Evolutionary conservation across 1,140 invertebrate genomes (phyloP), one percentile per base, ranked within the genome.

Genomic region (Sitophilus oryzae): DNA sequence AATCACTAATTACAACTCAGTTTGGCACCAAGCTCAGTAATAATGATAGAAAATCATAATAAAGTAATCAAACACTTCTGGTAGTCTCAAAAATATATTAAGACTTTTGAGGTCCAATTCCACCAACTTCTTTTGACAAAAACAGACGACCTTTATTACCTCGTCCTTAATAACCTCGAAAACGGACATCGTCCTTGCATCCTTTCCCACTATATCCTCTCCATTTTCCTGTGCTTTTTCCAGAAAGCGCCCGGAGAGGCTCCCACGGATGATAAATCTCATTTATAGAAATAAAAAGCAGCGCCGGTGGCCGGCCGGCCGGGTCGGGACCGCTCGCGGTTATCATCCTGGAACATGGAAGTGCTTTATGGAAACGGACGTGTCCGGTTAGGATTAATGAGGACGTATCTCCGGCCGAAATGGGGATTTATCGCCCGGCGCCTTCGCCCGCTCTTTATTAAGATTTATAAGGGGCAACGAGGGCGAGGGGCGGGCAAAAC

Each of bases 351-450:
- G 63, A 69, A 70, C 68, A 70, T 66, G 68, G 63, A 70, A 70
- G 63, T 68, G 68, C 68, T 68, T 69, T 69, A 70, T 68, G 65
- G 66, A 56, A 67, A 69, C 69, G 66, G 58, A 64, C 62, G 58
- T 62, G 66, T 68, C 66, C 59, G 62, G 62, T 62, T 55, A 59
- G 61, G 64, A 70, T 70, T 67, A 68, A 70, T 68, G 66, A 68
- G 67, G 62, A 70, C 67, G 61, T 70, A 69, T 66, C 61, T 68
- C 65, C 54, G 50, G 59, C 61, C 63, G 66, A 69, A 71, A 71
- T 71, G 65, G 69, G 66, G 61, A 71, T 71, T 71, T 71, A 71
- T 71, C 64, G 62, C 67, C n/a, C n/a, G 63, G 67, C 64, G 66
- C 67, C 67, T 68, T 62, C 66, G 62, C 67, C 64, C 63, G 61